Evolutionary conservation across 2,888 invertebrate species (phyloP).

Genomic region (Erpobdella octoculata): DNA sequence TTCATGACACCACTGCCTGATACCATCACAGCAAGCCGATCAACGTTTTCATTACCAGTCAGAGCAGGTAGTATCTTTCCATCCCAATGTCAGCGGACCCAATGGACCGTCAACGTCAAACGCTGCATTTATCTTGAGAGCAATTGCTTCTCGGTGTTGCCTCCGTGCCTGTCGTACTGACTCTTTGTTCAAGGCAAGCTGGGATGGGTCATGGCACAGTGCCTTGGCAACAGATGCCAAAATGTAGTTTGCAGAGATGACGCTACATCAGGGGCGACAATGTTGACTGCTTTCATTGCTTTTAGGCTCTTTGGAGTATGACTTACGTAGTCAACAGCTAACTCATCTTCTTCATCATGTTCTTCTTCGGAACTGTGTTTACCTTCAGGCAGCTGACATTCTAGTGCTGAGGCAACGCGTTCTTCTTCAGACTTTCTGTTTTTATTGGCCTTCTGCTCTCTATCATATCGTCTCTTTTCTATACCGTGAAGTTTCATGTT

Average conservation of each 20-base stretch:
- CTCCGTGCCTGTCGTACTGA: conserved; percentile 74
- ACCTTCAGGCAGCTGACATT: not conserved
- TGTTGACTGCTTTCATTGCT: not conserved
- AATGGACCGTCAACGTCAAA: not conserved
- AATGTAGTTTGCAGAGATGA: conserved; percentile 40
- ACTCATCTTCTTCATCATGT: not conserved
- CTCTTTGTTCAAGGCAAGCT: conserved; percentile 55
- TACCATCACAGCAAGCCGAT: not conserved
- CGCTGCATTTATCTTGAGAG: not conserved
- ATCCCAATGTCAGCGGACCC: not conserved
- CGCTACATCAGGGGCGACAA: not conserved
- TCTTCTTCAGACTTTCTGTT: not conserved
- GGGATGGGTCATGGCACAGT: not conserved
- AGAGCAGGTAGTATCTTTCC: not conserved
- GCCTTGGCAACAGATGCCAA: not conserved
- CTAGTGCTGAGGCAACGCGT: not conserved
- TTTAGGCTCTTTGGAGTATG: not conserved
- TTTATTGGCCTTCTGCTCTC: not conserved
- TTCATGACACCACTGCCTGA: not conserved
- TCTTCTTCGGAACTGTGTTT: too few species aligned
- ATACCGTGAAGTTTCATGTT: too few species aligned
- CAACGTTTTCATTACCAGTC: not conserved
- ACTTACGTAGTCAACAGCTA: not conserved
- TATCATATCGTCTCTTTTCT: not conserved
- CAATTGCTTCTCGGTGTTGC: conserved; percentile 55